Base-by-base conservation (phyloP, 2,888 invertebrate species). In the Athripsodes cinereus region DNA sequence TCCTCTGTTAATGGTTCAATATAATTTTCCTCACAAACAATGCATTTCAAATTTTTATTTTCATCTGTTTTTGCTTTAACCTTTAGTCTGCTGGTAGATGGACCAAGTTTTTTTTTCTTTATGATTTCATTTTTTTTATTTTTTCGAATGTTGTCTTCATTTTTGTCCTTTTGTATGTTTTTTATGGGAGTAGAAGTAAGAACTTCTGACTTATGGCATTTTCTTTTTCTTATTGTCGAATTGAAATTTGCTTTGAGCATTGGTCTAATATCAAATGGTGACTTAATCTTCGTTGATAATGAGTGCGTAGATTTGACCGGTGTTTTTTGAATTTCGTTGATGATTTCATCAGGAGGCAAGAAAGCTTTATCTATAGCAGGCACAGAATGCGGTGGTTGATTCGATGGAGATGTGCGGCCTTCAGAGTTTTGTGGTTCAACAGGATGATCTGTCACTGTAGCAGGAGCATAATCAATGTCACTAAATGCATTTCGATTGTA, bases 131-230 rank as follows among this genome's bases (percentile, higher is more conserved):
- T 46, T 46, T 16, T 46, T 46, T 46, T 11, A 5, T 8, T 11
- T 46, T 46, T n/a, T n/a, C n/a, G n/a, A n/a, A n/a, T n/a, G n/a
- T n/a, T n/a, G n/a, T n/a, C n/a, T n/a, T n/a, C n/a, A n/a, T 46
- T 16, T 46, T 46, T 46, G 46, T 46, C 46, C n/a, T 46, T 46
- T 46, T 46, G 46, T 46, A 18, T 46, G 16, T 46, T 46, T 16
- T 46, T 46, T 46, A 46, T 46, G 46, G 46, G 46, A 46, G 46
- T 46, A 46, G 46, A 46, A 46, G 46, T 46, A 46, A 46, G 46
- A 46, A 46, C 46, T 46, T 46, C 46, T 46, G 46, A 46, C 46
- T 46, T 46, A 16, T 46, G 46, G 46, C 46, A 46, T n/a, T n/a
- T n/a, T n/a, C n/a, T n/a, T 46, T 46, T 46, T 46, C 46, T 46